A percentile compares a stretch with the other conserved stretches of the same genome.
Evolutionary conservation across 2,113 vertebrate species (phyloP).

Genomic region (Erythrocebus patas): DNA sequence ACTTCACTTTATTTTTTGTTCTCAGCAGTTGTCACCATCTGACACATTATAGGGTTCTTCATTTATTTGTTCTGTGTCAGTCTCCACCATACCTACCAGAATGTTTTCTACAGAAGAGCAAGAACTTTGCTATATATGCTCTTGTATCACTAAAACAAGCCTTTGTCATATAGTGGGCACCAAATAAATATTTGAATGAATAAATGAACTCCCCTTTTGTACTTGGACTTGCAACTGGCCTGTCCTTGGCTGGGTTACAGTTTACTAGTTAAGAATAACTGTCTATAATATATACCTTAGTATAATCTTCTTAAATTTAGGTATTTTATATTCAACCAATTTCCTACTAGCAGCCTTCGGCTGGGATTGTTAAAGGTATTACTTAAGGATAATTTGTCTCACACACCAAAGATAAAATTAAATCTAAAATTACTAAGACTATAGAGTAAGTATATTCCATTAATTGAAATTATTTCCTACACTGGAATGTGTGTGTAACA

Average conservation of each 20-base stretch:
- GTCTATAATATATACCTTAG: background rate
- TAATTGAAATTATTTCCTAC: background rate
- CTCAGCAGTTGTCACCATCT: background rate
- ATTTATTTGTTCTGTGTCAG: background rate
- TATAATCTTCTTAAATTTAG: background rate
- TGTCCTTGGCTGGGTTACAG: background rate
- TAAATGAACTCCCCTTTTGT: slow-evolving; percentile 2
- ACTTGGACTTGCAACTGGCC: background rate
- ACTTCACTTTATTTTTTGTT: background rate
- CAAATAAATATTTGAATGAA: slow-evolving; percentile 44
- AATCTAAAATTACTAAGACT: slow-evolving; percentile 7
- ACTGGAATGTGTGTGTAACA: background rate
- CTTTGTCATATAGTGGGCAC: background rate
- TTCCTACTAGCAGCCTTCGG: background rate
- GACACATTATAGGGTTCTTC: background rate
- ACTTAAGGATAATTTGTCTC: background rate
- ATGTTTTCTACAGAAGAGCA: background rate
- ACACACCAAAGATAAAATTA: background rate
- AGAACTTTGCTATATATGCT: slow-evolving; percentile 3
- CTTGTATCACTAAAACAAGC: slow-evolving; percentile 33
- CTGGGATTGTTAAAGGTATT: background rate
- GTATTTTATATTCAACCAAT: background rate
- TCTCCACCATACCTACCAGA: background rate
- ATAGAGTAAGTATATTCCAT: slow-evolving; percentile 9
- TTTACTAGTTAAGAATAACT: slow-evolving; percentile 23